These are phyloP conservation scores for Ichneumoninae sp. DNA, from an alignment of 2,888 invertebrate species.

Conservation along the genomic window DNA sequence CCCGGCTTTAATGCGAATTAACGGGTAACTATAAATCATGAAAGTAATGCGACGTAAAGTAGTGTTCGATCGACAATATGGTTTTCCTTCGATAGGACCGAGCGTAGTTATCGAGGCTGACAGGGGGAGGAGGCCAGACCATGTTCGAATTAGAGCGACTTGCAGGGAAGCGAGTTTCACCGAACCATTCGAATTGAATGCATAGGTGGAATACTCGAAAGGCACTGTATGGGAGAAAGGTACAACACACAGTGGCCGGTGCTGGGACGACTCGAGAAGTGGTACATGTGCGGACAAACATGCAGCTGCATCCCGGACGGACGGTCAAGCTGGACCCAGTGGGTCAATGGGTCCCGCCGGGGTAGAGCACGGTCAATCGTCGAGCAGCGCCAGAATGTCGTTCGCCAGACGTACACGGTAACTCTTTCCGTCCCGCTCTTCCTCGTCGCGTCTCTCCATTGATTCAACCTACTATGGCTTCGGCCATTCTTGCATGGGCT, in stretches of 20 bases:
- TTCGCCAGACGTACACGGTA: conserved; percentile 50
- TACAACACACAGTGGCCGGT: conserved; percentile 15
- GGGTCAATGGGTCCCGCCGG: conserved; percentile 65
- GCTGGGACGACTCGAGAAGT: conserved; percentile 44
- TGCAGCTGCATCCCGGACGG: conserved; percentile 49
- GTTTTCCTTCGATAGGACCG: conserved; percentile 38
- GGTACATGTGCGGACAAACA: conserved; percentile 30
- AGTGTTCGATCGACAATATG: not conserved
- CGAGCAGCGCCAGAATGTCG: conserved; percentile 58
- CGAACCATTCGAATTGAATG: conserved; percentile 43
- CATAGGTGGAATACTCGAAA: conserved; percentile 27
- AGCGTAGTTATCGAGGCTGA: conserved; percentile 5
- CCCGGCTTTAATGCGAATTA: not conserved
- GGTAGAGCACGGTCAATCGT: conserved; percentile 60
- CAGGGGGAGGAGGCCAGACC: not conserved
- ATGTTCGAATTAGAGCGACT: conserved; percentile 42
- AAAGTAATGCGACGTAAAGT: conserved; percentile 3
- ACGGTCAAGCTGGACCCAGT: conserved; percentile 60
- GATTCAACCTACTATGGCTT: conserved; percentile 37
- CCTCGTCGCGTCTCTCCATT: conserved; percentile 12
- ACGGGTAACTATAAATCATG: not conserved
- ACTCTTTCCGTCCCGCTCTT: conserved; percentile 57
- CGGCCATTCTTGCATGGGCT: not conserved
- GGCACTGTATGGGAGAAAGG: conserved; percentile 28
- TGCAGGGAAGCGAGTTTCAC: conserved; percentile 37